These are phyloP conservation scores for Aphidius colemani DNA, from an alignment of 2,888 invertebrate genomes.

Conservation along the genomic window DNA sequence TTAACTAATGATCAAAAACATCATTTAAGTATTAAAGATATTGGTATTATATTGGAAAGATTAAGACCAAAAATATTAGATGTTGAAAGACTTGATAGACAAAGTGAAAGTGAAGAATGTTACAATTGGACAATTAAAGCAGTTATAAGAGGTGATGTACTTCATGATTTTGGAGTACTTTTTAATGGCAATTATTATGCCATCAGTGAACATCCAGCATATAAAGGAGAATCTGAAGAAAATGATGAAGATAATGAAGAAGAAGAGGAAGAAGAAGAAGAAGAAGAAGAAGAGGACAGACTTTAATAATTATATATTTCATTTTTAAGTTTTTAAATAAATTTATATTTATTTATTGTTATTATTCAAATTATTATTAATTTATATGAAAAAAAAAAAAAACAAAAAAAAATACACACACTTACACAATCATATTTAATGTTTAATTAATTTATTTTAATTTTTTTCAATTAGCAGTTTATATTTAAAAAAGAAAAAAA, in stretches of 20 bases:
- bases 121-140: conserved; percentile 98
- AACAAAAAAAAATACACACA: neutral
- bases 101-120: conserved; percentile 90
- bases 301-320: conserved; percentile 54
- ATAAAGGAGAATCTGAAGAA: conserved; percentile 87
- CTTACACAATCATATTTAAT: too few species aligned
- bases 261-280: conserved; percentile 67
- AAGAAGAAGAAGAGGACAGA: conserved; percentile 52
- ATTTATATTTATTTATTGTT: conserved; percentile 1
- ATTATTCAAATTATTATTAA: neutral
- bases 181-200: conserved; percentile 96
- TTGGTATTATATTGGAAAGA: conserved; percentile 91
- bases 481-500: neutral
- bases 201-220: conserved; percentile 92
- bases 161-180: conserved; percentile 89
- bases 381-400: neutral
- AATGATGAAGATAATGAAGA: conserved; percentile 83
- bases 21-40: conserved; percentile 91
- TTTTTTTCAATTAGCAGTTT: neutral
- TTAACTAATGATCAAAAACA: conserved; percentile 90
- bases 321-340: conserved; percentile 1
- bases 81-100: conserved; percentile 88
- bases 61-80: conserved; percentile 92
- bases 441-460: too few species aligned
- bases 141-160: conserved; percentile 87